Conservation (phyloP, 2,797 vertebrate genomes). For the Hephaestus fuliginosus region DNA sequence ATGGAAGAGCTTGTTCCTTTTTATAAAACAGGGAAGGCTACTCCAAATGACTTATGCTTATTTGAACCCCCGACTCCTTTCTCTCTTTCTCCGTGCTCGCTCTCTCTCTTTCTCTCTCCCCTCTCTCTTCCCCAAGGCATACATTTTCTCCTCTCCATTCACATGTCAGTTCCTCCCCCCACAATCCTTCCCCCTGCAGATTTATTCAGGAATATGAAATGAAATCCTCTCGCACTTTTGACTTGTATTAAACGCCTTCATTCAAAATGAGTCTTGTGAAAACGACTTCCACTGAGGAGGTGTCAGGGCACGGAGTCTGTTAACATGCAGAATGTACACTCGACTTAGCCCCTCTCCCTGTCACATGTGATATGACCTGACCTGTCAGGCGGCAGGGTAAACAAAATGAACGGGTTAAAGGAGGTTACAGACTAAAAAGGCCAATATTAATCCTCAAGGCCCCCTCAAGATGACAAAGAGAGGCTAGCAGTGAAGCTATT, state of each 20-base stretch:
- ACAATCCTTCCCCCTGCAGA: slow-evolving; percentile 64
- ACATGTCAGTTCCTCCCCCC: slow-evolving; percentile 61
- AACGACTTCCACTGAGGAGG: slow-evolving; percentile 60
- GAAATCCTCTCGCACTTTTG: slow-evolving; percentile 74
- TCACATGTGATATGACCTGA: slow-evolving; percentile 56
- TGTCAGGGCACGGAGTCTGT: slow-evolving; percentile 49
- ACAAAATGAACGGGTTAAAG: slow-evolving; percentile 51
- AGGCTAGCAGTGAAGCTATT: slow-evolving; percentile 33
- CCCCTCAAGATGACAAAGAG: slow-evolving; percentile 47
- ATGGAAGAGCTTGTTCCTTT: slow-evolving; percentile 58
- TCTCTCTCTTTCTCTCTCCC: slow-evolving; percentile 22
- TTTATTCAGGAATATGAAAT: slow-evolving; percentile 73
- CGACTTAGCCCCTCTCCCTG: slow-evolving; percentile 30
- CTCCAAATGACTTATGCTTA: slow-evolving; percentile 62
- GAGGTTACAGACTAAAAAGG: slow-evolving; percentile 49
- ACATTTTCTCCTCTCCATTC: slow-evolving; percentile 69
- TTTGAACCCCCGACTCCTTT: slow-evolving; percentile 41
- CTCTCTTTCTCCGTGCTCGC: slow-evolving; percentile 10
- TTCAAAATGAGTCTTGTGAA: slow-evolving; percentile 59
- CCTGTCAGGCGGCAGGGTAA: slow-evolving; percentile 60
- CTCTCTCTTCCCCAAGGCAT: slow-evolving; percentile 53
- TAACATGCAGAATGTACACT: slow-evolving; percentile 54
- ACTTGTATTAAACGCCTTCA: slow-evolving; percentile 72
- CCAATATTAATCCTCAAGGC: slow-evolving; percentile 54
- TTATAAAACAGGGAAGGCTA: slow-evolving; percentile 54